These are phyloP conservation scores for Diceros bicornis DNA, from an alignment of 2,797 vertebrate species.

Conservation along the genomic window DNA sequence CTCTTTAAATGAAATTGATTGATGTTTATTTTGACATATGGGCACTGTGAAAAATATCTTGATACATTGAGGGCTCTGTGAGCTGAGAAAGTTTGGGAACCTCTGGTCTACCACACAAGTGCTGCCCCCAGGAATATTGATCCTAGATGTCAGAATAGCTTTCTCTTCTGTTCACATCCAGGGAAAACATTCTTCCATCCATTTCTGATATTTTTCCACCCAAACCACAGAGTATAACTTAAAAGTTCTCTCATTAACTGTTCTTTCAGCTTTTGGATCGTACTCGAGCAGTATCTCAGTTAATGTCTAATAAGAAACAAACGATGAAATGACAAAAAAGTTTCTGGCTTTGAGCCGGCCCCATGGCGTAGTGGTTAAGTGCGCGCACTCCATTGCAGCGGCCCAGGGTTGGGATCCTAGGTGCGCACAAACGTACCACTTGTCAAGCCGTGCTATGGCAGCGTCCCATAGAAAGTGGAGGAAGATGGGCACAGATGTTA, in stretches of 20 bases:
- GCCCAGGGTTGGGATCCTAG: too few species aligned
- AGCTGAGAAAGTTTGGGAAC: neutral
- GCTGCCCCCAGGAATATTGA: accelerated
- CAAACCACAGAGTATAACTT: neutral
- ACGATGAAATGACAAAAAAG: neutral
- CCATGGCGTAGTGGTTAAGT: too few species aligned
- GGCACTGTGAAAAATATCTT: neutral
- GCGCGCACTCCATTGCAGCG: too few species aligned
- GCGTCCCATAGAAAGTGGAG: too few species aligned
- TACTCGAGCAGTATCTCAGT: neutral
- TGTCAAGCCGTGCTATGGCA: too few species aligned
- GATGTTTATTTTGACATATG: neutral
- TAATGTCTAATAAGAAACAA: neutral
- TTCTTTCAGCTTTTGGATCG: neutral
- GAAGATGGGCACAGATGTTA: too few species aligned
- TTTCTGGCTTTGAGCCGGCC: neutral
- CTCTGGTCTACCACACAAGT: neutral
- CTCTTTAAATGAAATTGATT: neutral
- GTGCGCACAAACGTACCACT: too few species aligned
- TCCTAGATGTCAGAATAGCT: neutral
- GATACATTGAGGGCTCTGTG: neutral
- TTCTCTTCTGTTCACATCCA: neutral
- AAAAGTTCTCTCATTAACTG: neutral
- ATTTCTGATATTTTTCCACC: neutral
- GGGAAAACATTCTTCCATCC: neutral